Evolutionary conservation across 2,888 invertebrate genomes (phyloP), one percentile per base, ranked within the genome.

Genomic region (Caradrina kadenii): DNA sequence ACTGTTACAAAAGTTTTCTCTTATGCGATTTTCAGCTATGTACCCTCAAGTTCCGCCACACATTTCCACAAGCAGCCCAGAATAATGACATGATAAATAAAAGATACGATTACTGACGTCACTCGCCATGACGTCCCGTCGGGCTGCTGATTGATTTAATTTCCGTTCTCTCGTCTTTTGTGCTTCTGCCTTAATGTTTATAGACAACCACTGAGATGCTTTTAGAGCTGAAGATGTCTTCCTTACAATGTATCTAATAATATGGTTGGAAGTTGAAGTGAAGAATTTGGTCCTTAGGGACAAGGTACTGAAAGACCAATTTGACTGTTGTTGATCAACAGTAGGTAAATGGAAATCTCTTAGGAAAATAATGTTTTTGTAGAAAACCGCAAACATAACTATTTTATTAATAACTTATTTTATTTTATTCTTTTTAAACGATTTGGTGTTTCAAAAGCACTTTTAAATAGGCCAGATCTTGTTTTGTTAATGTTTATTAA

Each of bases 71-170:
- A 35, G 48, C 66, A 45, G 48, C 17, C 13, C n/a, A 68, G 39
- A 63, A 56, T 62, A 69, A 80, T 54, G 75, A 65, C 68, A 59
- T 76, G 63, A 73, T 76, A 70, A 73, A 80, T 73, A 73, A 73
- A 70, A 73, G 54, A 77, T 70, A 64, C 22, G 42, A 19, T n/a
- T 60, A 60, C 54, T 73, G 82, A 71, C 76, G 80, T 69, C 73
- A 71, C 54, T 61, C 71, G 52, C 31, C 67, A 63, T 72, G 69
- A 67, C 53, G 71, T 66, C 56, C 65, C 55, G 67, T 39, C 67
- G 56, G 31, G n/a, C 73, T 61, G 69, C 76, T 79, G 86, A 86
- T 85, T 87, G 86, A 87, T 87, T 85, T 87, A 86, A 87, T 87
- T 84, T 87, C 87, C 87, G 85, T 63, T 64, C 72, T 52, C 55